phyloP scores from a whole-genome alignment of 2,797 vertebrate species.

The Balearica regulorum region DNA sequence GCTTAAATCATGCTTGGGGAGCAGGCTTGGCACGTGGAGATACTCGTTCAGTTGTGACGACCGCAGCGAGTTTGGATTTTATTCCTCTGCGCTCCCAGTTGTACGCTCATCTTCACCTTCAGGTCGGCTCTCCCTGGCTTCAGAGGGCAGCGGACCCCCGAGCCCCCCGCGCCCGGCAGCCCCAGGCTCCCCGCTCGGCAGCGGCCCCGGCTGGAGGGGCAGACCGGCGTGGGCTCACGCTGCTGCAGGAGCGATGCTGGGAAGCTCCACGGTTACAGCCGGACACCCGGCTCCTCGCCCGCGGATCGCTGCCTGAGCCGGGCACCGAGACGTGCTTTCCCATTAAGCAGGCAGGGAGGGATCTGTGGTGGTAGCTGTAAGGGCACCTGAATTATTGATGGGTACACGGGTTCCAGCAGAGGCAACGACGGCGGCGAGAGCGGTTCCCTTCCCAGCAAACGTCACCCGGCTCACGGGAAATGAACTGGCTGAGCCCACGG shows the following conservation, averaged over 20 bases:
- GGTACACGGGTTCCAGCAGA: neutral
- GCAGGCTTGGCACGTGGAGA: neutral
- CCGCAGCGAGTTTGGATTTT: neutral
- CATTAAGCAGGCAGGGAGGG: neutral
- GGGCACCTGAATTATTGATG: constrained; percentile 36
- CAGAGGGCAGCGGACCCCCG: neutral
- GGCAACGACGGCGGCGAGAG: neutral
- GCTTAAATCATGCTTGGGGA: neutral
- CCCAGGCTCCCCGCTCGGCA: neutral
- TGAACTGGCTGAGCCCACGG: neutral
- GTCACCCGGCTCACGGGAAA: neutral
- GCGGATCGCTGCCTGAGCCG: neutral
- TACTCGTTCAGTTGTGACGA: neutral
- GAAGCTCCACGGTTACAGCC: neutral
- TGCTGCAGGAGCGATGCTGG: neutral
- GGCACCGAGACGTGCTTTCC: neutral
- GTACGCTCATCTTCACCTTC: neutral
- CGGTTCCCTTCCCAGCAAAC: neutral
- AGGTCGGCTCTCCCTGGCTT: accelerated
- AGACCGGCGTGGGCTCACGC: accelerated
- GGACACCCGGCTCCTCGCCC: neutral
- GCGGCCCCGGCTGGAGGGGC: neutral
- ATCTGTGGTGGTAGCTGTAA: neutral
- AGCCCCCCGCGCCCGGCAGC: neutral
- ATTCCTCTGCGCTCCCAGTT: neutral